Percentiles rank a stretch among this genome's conserved stretches.
These are phyloP conservation scores for Macrophya annulata DNA, from an alignment of 2,888 invertebrate species.

Conservation along the genomic window DNA sequence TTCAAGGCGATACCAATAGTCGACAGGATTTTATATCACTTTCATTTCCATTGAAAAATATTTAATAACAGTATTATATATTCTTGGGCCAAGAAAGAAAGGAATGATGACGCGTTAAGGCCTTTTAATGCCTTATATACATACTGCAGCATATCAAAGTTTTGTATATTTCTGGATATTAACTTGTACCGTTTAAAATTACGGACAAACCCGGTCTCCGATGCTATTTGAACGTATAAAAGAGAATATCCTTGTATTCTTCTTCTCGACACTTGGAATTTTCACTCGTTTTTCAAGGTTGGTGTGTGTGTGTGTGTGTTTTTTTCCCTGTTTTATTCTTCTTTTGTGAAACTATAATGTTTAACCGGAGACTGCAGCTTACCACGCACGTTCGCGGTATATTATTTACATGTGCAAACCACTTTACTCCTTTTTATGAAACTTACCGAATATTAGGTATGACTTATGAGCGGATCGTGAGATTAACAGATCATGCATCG, in stretches of 20 bases:
- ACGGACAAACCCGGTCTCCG: background rate
- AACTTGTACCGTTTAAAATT: background rate
- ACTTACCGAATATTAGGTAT: background rate
- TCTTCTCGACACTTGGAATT: background rate
- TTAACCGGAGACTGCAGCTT: constrained; percentile 1
- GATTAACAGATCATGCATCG: background rate
- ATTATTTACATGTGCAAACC: background rate
- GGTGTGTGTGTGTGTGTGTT: too few relatives aligned
- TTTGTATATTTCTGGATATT: background rate
- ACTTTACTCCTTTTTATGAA: background rate
- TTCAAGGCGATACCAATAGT: background rate
- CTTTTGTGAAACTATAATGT: background rate
- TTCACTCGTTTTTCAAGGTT: constrained; percentile 7
- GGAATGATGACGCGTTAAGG: constrained; percentile 11
- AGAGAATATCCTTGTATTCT: background rate
- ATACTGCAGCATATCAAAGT: background rate
- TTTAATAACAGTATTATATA: background rate
- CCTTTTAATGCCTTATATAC: background rate
- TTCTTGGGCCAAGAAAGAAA: too few relatives aligned
- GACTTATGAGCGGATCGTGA: background rate
- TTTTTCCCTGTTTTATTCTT: too few relatives aligned
- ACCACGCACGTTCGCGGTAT: background rate
- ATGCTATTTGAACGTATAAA: background rate
- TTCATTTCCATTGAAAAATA: background rate
- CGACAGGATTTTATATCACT: background rate